Conservation (phyloP, 2,113 vertebrate genomes). For the Callipepla squamata region DNA sequence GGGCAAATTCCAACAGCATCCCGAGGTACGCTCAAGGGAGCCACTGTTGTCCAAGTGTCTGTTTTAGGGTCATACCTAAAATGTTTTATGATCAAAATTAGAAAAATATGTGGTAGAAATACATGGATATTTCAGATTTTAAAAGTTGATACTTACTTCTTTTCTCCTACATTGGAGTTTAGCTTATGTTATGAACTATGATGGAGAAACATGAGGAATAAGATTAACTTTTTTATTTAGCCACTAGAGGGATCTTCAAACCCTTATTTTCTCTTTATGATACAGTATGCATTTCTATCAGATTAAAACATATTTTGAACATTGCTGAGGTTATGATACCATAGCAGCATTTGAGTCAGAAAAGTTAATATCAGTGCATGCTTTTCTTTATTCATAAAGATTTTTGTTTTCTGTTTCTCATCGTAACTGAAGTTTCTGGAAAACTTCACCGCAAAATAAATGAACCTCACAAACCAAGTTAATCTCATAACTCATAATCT, state of each 20-base stretch:
- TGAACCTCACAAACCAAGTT: not conserved
- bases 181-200: accelerated
- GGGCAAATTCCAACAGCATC: conserved; percentile 93
- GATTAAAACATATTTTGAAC: not conserved
- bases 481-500: not conserved
- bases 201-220: accelerated
- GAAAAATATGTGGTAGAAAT: not conserved
- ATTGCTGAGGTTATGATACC: not conserved
- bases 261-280: not conserved
- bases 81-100: not conserved
- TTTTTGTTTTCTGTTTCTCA: not conserved
- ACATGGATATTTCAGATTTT: not conserved
- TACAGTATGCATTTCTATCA: not conserved
- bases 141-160: accelerated
- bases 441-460: not conserved
- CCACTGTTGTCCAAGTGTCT: conserved; percentile 93
- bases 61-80: conserved; percentile 94
- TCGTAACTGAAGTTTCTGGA: not conserved
- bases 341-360: not conserved
- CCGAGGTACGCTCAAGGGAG: conserved; percentile 89
- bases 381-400: not conserved
- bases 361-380: not conserved
- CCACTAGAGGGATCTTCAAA: conserved; percentile 57
- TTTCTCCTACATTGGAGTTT: accelerated
- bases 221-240: not conserved